A percentile compares a stretch with the other conserved stretches of the same genome.
Evolutionary conservation across 2,113 vertebrate species (phyloP).

Genomic region (Channa maculata): DNA sequence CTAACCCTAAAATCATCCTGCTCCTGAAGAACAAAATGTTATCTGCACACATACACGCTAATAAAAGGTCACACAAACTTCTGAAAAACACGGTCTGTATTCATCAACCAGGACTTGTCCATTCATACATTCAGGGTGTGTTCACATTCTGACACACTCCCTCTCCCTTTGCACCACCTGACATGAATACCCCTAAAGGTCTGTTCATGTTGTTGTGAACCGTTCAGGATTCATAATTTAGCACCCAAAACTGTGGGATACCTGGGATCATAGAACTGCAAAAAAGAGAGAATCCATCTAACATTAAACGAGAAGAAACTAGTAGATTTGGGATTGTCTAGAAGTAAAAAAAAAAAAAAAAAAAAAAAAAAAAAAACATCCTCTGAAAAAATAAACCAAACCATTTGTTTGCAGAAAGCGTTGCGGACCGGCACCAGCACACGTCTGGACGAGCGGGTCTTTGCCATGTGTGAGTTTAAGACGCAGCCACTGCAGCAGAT

Average conservation of each 20-base stretch:
- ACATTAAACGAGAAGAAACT: too few relatives aligned
- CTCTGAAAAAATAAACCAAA: too few relatives aligned
- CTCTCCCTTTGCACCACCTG: neutral
- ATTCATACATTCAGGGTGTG: conserved; percentile 41
- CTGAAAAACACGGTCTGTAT: conserved; percentile 2
- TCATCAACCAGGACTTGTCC: conserved; percentile 24
- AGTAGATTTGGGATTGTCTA: too few relatives aligned
- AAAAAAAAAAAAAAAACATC: too few relatives aligned
- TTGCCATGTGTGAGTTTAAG: conserved; percentile 98
- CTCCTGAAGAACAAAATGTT: neutral
- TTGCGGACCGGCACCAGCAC: conserved; percentile 93
- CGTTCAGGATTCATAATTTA: neutral
- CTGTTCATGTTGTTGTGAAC: neutral
- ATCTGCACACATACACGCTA: neutral
- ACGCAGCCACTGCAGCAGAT: conserved; percentile 92
- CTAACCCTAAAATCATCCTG: neutral
- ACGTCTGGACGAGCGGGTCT: conserved; percentile 94
- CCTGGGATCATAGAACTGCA: too few relatives aligned
- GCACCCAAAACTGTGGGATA: too few relatives aligned
- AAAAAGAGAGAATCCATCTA: too few relatives aligned
- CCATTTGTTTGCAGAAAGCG: conserved; percentile 87
- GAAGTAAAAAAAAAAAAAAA: too few relatives aligned
- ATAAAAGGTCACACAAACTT: too few relatives aligned
- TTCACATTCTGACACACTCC: conserved; percentile 14
- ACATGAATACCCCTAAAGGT: neutral